Evolutionary conservation across 2,113 vertebrate species (phyloP).

Genomic region (Pan troglodytes): NHGRI_mPanTro3-v2.1_pri NC_072411.2:127600501-127601000

Average conservation of each 20-base stretch:
- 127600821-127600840: background rate
- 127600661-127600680: background rate
- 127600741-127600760: background rate
- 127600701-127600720: background rate
- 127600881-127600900: background rate
- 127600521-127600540: constrained; percentile 56
- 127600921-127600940: background rate
- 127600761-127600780: background rate
- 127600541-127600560: constrained; percentile 50
- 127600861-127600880: constrained; percentile 33
- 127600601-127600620: constrained; percentile 34
- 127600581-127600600: constrained; percentile 40
- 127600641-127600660: constrained; percentile 62
- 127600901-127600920: background rate
- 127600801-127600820: background rate
- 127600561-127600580: constrained; percentile 59
- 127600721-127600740: constrained; percentile 2
- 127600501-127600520: constrained; percentile 18
- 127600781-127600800: background rate
- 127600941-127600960: background rate
- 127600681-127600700: background rate
- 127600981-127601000: background rate
- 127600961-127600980: background rate
- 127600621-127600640: constrained; percentile 60
- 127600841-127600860: constrained; percentile 6